Conservation (phyloP, 2,113 vertebrate genomes). For the Scomber colias region DNA sequence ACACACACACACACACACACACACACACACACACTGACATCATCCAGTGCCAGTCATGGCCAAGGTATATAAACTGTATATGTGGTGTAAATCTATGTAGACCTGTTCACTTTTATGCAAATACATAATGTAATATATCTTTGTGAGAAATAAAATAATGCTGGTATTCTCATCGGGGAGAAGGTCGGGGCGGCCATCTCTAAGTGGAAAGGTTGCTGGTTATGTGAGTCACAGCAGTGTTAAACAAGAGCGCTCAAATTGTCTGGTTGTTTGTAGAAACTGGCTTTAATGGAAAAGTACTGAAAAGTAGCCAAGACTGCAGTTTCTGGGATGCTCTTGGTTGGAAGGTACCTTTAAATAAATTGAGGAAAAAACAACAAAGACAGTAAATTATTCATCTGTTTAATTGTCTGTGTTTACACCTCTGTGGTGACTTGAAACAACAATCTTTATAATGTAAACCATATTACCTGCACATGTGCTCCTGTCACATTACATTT, state of each 20-base stretch:
- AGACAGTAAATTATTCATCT: too few species aligned
- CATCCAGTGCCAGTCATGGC: constrained; percentile 61
- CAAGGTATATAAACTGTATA: constrained; percentile 45
- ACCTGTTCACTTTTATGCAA: constrained; percentile 26
- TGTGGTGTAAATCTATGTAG: constrained; percentile 8
- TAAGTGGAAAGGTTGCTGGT: constrained; percentile 1
- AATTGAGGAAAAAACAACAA: too few species aligned
- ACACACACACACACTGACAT: constrained; percentile 40
- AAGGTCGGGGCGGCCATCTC: constrained; percentile 43
- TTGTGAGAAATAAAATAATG: constrained; percentile 1
- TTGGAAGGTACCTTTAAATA: neutral
- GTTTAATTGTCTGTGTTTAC: too few species aligned
- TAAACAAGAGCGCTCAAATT: neutral
- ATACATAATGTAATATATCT: neutral
- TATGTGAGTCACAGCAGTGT: constrained; percentile 15
- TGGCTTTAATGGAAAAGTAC: constrained; percentile 19
- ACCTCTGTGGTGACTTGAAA: too few species aligned
- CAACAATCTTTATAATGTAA: too few species aligned
- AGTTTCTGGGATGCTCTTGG: neutral
- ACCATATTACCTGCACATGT: too few species aligned
- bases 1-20: too few species aligned
- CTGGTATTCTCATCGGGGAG: constrained; percentile 39
- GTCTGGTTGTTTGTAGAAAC: neutral
- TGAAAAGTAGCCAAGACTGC: neutral
- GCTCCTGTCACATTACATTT: too few species aligned